These are phyloP conservation scores for Lycaon pictus DNA, from an alignment of 2,113 vertebrate genomes.

Conservation along the genomic window DNA sequence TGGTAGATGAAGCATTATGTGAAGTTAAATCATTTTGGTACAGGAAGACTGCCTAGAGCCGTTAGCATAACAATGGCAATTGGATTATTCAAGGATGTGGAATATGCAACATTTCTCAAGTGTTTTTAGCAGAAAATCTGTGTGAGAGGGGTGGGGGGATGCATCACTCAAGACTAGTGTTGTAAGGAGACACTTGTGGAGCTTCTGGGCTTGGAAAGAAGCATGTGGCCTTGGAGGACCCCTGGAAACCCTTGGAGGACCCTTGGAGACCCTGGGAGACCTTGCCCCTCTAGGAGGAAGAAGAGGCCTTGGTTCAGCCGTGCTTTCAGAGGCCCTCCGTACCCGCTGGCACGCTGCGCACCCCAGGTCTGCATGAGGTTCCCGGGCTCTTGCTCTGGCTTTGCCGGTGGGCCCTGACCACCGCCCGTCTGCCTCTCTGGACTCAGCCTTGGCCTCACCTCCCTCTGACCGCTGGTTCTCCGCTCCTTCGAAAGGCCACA, in stretches of 20 bases:
- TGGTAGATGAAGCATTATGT: fast-evolving
- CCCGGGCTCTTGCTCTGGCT: no score
- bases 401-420: fast-evolving
- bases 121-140: not conserved
- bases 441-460: no score
- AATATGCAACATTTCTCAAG: not conserved
- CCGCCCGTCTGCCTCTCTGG: not conserved
- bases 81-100: not conserved
- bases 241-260: no score
- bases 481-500: not conserved
- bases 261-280: not conserved
- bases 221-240: not conserved
- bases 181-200: fast-evolving
- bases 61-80: not conserved
- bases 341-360: fast-evolving
- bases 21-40: not conserved
- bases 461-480: fast-evolving
- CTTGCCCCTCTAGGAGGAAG: no score
- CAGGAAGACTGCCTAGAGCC: not conserved
- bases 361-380: fast-evolving
- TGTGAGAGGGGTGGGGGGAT: fast-evolving
- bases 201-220: not conserved
- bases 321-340: fast-evolving
- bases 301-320: fast-evolving
- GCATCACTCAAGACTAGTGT: fast-evolving